phyloP scores from a whole-genome alignment of 2,888 invertebrate genomes.

The Trissonchulus sp. region DNA sequence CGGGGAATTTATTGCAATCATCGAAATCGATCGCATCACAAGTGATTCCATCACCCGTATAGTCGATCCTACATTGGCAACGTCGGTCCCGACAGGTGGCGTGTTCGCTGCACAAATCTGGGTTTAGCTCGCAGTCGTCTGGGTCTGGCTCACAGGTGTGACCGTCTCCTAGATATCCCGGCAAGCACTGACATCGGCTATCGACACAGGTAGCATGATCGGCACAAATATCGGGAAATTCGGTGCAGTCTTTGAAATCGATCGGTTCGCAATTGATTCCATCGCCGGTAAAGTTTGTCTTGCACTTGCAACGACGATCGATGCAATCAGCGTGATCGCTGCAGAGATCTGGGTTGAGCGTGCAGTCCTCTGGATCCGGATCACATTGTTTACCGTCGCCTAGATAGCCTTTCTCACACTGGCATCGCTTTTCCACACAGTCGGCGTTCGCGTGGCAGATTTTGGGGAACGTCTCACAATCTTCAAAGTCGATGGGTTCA shows the following conservation, averaged over 20 bases:
- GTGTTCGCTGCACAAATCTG: slow-evolving; percentile 42
- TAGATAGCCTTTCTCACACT: slow-evolving; percentile 21
- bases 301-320: slow-evolving; percentile 23
- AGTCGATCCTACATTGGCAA: slow-evolving; percentile 45
- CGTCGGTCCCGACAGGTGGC: slow-evolving; percentile 44
- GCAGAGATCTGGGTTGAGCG: slow-evolving; percentile 42
- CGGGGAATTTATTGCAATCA: slow-evolving; percentile 37
- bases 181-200: slow-evolving; percentile 41
- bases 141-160: background rate
- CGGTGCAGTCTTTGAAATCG: slow-evolving; percentile 33
- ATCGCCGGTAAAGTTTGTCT: slow-evolving; percentile 43
- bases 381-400: slow-evolving; percentile 46
- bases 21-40: slow-evolving; percentile 44
- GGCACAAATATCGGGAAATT: slow-evolving; percentile 40
- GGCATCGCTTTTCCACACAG: slow-evolving; percentile 32
- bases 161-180: slow-evolving; percentile 46
- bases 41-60: slow-evolving; percentile 43
- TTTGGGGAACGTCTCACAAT: background rate
- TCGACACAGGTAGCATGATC: slow-evolving; percentile 34
- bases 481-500: background rate
- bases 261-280: slow-evolving; percentile 33
- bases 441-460: slow-evolving; percentile 7
- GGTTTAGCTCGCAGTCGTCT: slow-evolving; percentile 39
- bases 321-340: slow-evolving; percentile 41
- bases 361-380: slow-evolving; percentile 45